Conservation (phyloP, 2,888 invertebrate species). For the Melipona beecheii region DNA sequence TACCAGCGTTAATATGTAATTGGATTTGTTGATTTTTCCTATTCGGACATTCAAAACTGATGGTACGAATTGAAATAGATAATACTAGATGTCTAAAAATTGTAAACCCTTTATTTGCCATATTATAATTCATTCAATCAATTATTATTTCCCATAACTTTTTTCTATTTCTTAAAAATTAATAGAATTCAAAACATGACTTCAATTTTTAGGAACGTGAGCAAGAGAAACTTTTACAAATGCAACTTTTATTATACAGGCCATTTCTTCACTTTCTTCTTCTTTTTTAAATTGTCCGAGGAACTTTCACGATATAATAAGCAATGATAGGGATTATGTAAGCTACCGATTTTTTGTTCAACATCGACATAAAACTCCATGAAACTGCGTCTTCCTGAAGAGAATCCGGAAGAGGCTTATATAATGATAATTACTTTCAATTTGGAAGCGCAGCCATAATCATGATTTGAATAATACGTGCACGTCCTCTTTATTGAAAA, state of each 20-base stretch:
- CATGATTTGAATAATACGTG: background rate
- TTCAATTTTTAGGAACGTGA: background rate
- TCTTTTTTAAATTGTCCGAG: background rate
- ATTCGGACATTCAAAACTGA: background rate
- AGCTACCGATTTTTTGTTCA: conserved; percentile 23
- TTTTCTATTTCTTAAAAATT: background rate
- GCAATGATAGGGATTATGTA: conserved; percentile 3
- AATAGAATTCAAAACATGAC: background rate
- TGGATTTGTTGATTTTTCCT: conserved; percentile 8
- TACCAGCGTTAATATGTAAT: conserved; percentile 49
- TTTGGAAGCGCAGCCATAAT: background rate
- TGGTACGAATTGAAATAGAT: no score
- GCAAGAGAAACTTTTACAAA: background rate
- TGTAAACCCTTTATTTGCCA: background rate
- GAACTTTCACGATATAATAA: conserved; percentile 27
- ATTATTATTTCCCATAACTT: no score
- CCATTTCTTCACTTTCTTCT: background rate
- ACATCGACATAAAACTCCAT: background rate
- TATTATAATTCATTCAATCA: background rate
- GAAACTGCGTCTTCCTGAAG: conserved; percentile 20
- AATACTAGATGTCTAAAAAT: background rate
- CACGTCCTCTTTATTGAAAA: background rate
- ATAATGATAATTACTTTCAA: conserved; percentile 29
- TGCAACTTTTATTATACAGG: background rate
- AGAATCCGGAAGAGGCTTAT: background rate